phyloP scores from a whole-genome alignment of 2,113 vertebrate genomes.

The Condylura cristata region DNA sequence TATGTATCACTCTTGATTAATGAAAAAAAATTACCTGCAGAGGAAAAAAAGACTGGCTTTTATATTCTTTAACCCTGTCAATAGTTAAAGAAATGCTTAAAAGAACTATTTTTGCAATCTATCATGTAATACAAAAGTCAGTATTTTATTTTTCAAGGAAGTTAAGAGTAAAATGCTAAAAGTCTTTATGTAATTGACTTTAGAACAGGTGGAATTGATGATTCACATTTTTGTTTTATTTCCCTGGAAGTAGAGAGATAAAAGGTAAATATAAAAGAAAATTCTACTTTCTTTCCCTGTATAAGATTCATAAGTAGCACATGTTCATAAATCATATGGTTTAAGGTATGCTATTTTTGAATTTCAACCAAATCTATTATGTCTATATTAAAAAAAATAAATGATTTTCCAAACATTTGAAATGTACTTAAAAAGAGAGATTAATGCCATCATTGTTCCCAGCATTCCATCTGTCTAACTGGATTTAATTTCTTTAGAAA shows the following conservation, averaged over 20 bases:
- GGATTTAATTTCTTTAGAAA: neutral
- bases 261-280: conserved; percentile 67
- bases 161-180: conserved; percentile 58
- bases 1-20: too few relatives aligned
- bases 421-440: neutral
- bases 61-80: neutral
- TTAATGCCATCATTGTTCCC: neutral
- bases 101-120: conserved; percentile 60
- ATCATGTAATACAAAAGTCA: conserved; percentile 57
- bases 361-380: neutral
- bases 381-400: neutral
- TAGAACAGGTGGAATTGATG: conserved; percentile 77
- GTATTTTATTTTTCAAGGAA: conserved; percentile 62
- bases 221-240: neutral
- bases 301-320: conserved; percentile 27
- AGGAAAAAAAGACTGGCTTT: neutral
- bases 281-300: conserved; percentile 58
- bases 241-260: conserved; percentile 67
- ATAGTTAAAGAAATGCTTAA: conserved; percentile 61
- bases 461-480: neutral
- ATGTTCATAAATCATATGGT: conserved; percentile 56
- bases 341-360: conserved; percentile 64
- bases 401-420: neutral
- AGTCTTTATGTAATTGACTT: conserved; percentile 70
- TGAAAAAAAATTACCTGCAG: neutral